These are phyloP conservation scores for Pseudeuparius sepicola DNA, from an alignment of 2,888 invertebrate genomes.

Conservation along the genomic window DNA sequence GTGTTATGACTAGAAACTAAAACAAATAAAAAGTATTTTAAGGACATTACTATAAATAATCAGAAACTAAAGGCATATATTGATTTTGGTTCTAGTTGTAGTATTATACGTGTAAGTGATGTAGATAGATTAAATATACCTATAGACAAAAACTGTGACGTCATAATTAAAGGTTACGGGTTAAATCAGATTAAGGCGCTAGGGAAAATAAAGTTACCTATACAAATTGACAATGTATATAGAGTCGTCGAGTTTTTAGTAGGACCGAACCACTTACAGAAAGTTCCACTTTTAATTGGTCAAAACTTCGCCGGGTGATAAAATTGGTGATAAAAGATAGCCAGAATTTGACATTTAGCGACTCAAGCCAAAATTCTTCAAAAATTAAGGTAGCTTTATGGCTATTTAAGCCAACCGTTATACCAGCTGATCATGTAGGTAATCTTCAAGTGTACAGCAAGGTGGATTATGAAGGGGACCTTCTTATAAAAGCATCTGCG, in stretches of 20 bases:
- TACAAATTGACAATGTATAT: slow-evolving; percentile 13
- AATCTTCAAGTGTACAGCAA: slow-evolving; percentile 8
- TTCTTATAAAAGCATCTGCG: slow-evolving; percentile 7
- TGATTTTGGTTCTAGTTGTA: slow-evolving; percentile 11
- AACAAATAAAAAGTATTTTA: too few species aligned
- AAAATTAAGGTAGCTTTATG: slow-evolving; percentile 8
- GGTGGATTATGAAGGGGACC: slow-evolving; percentile 4
- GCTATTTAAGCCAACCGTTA: neutral
- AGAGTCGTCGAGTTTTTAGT: slow-evolving; percentile 7
- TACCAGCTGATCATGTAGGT: slow-evolving; percentile 9
- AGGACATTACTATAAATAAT: slow-evolving; percentile 3
- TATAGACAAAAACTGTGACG: slow-evolving; percentile 5
- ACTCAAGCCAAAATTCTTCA: neutral
- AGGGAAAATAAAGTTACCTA: slow-evolving; percentile 6
- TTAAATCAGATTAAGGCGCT: slow-evolving; percentile 4
- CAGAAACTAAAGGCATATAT: slow-evolving; percentile 3
- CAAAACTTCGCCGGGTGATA: slow-evolving; percentile 13
- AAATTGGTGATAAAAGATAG: slow-evolving; percentile 11
- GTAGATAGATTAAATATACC: neutral
- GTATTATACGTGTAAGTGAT: slow-evolving; percentile 5
- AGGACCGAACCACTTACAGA: slow-evolving; percentile 15
- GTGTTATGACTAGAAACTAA: too few species aligned
- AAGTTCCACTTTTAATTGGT: slow-evolving; percentile 15
- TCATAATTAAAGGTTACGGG: slow-evolving; percentile 6
- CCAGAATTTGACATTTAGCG: slow-evolving; percentile 1